phyloP scores from a whole-genome alignment of 2,888 invertebrate species.

The Lypha dubia region DNA sequence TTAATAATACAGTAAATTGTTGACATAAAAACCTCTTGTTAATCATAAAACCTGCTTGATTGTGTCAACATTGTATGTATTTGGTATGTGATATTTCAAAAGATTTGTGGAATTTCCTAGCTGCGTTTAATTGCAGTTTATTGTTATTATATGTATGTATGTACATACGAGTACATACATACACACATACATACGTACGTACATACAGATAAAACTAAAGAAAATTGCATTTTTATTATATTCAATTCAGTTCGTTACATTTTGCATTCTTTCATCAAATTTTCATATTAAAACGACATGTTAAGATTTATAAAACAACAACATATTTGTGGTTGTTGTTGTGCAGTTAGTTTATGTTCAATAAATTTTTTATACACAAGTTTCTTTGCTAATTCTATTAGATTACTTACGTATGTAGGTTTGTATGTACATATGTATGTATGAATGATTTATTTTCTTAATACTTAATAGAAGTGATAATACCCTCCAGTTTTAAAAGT shows the following conservation, averaged over 20 bases:
- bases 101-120: conserved; percentile 27
- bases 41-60: not conserved
- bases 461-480: too few species aligned
- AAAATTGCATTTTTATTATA: conserved; percentile 3
- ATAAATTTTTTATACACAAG: conserved; percentile 26
- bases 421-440: not conserved
- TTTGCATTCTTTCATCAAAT: not conserved
- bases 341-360: not conserved
- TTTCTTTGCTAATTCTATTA: conserved; percentile 16
- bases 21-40: not conserved
- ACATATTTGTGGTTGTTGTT: conserved; percentile 12
- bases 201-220: not conserved
- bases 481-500: too few species aligned
- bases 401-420: too few species aligned
- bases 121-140: conserved; percentile 22
- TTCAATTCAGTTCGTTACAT: not conserved
- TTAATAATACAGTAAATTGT: not conserved
- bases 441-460: conserved; percentile 22
- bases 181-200: not conserved
- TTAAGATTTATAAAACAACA: not conserved
- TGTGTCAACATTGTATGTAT: not conserved
- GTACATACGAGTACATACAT: not conserved
- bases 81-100: not conserved
- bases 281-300: not conserved
- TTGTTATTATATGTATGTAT: not conserved